Evolutionary conservation across 2,113 vertebrate genomes (phyloP).

Genomic region (Cettia cetti): DNA sequence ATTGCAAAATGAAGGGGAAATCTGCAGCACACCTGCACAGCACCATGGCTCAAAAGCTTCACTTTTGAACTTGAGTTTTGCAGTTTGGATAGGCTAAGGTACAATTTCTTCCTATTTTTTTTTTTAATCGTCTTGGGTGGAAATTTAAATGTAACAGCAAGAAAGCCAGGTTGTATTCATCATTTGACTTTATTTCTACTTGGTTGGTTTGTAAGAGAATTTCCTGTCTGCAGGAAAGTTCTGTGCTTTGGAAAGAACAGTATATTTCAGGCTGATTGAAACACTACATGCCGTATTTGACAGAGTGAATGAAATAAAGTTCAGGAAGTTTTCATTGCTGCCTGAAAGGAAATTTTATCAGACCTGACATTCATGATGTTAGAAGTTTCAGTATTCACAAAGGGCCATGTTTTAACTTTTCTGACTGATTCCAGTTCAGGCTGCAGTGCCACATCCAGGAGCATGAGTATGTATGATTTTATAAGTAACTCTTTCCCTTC

Average conservation of each 20-base stretch:
- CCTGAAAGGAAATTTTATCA: not conserved
- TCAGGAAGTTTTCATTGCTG: not conserved
- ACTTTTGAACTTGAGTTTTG: not conserved
- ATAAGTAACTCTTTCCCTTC: not conserved
- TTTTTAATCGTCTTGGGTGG: not conserved
- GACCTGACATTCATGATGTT: not conserved
- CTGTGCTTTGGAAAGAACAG: not conserved
- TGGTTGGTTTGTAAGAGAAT: not conserved
- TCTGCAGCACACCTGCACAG: not conserved
- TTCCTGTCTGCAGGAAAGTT: conserved; percentile 1
- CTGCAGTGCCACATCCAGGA: not conserved
- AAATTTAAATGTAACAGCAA: not conserved
- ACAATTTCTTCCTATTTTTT: not conserved
- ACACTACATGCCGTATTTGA: not conserved
- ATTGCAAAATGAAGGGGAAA: not conserved
- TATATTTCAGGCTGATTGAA: conserved; percentile 17
- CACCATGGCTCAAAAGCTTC: not conserved
- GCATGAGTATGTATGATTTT: not conserved
- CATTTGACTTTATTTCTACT: conserved; percentile 7
- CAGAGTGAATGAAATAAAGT: not conserved
- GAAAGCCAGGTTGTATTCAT: not conserved
- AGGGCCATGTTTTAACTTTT: not conserved
- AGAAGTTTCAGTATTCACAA: not conserved
- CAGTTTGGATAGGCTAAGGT: not conserved
- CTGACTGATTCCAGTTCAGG: not conserved